Evolutionary conservation across 2,113 vertebrate species (phyloP), one percentile per base, ranked within the genome.

Genomic region (Grus americana): DNA sequence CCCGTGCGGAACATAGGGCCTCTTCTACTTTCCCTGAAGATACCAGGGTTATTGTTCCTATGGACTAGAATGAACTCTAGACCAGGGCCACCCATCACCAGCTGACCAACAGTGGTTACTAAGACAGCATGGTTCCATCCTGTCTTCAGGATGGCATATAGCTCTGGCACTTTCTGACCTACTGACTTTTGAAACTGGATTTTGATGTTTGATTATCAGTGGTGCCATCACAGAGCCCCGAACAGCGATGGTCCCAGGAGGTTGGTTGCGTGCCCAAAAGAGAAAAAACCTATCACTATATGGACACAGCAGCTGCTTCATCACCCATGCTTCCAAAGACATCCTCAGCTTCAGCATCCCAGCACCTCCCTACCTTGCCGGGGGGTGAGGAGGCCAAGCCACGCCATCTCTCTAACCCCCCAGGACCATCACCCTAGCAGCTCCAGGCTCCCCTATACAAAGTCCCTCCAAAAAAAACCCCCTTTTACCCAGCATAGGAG

Each of bases 1-100:
- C 15, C 44, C 2, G 0, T 13, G 20, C 44, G 15, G 20, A 65
- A 36, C 26, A n/a, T 1, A 7, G 18, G 30, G 24, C n/a, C n/a
- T 1, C 16, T 54, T 70, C 24, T 24, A 7, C 32, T 44, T 72
- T 22, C 50, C 38, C 18, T 49, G 24, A 57, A 71, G 57, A n/a
- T 34, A 36, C 22, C 2, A 3, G 14, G 30, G 24, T 15, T 52
- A 15, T 29, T 16, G 30, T 15, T 30, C 2, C 18, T 38, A 8
- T 10, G 18, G 34, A 15, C 46, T 54, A 10, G 49, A 36, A 10
- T 21, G 27, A 49, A 71, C 44, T 11, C 32, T 11, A 11, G 29
- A 26, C 24, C 67, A 30, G 27, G 50, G 38, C 18, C 50, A 29
- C 38, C 38, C 38, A 42, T 38, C 65, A 22, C 15, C 32, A 16